Percentiles rank a stretch among this genome's conserved stretches.
These are phyloP conservation scores for Anoplopoma fimbria DNA, from an alignment of 2,113 vertebrate species.

Conservation along the genomic window DNA sequence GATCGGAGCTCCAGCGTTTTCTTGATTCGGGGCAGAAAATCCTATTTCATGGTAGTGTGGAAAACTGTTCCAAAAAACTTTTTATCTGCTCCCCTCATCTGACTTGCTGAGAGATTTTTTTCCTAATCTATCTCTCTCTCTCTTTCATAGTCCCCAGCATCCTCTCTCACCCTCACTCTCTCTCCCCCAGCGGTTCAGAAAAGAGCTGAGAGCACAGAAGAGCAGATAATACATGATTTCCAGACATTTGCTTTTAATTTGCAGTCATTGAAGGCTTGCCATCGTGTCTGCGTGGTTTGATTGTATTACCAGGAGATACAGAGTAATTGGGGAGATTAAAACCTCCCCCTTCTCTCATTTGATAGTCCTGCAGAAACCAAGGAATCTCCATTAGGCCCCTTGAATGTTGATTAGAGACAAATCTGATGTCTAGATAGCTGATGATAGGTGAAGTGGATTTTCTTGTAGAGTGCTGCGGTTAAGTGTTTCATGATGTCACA, in stretches of 20 bases:
- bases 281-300: conserved; percentile 49
- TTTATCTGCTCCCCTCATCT: conserved; percentile 67
- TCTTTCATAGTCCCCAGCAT: conserved; percentile 26
- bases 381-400: conserved; percentile 68
- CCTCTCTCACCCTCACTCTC: conserved; percentile 8
- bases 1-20: conserved; percentile 51
- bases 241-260: conserved; percentile 77
- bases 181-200: conserved; percentile 5
- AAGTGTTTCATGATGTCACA: conserved; percentile 62
- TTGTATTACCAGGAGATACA: conserved; percentile 75
- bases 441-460: conserved; percentile 59
- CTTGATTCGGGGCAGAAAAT: conserved; percentile 74
- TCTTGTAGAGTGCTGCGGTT: conserved; percentile 44
- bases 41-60: conserved; percentile 77
- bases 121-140: conserved; percentile 25
- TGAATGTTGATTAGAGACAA: conserved; percentile 68
- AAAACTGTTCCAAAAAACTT: conserved; percentile 57
- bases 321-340: conserved; percentile 73
- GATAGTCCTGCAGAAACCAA: conserved; percentile 63
- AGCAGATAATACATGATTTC: conserved; percentile 43
- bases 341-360: conserved; percentile 61
- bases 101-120: conserved; percentile 55
- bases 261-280: conserved; percentile 55
- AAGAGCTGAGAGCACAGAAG: conserved; percentile 21
- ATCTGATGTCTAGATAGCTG: conserved; percentile 71